Evolutionary conservation across 2,113 vertebrate species (phyloP), one percentile per base, ranked within the genome.

Genomic region (Apeltes quadracus): DNA sequence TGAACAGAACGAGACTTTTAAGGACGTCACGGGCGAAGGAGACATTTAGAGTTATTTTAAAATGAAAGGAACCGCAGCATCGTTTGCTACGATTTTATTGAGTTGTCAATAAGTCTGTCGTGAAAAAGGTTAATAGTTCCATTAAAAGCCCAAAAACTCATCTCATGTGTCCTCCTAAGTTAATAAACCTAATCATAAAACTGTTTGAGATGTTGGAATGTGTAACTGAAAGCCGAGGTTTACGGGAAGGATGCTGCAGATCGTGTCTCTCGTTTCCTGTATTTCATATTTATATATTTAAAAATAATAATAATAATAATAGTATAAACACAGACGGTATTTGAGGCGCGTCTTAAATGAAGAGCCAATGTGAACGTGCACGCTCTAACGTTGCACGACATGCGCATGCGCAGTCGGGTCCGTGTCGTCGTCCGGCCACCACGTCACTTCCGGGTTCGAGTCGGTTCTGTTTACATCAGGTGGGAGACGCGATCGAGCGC

Each of bases 371-470:
- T 34, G 32, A 34, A 34, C 6, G 32, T 34, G 32, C 32, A 5
- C 32, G n/a, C n/a, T n/a, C n/a, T n/a, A n/a, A n/a, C n/a, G n/a
- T n/a, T n/a, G n/a, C n/a, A n/a, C n/a, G n/a, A n/a, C n/a, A n/a
- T 1, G 69, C 79, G 7, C 83, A 85, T 78, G 83, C 79, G 83
- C 72, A 65, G 0, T 61, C 0, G 0, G 14, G 3, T n/a, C 4
- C 4, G 43, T 58, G 5, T 39, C 34, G 29, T 39, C 20, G 5
- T 39, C n/a, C 5, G 1, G 0, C 16, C 5, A 13, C 2, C 46
- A 14, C 57, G 55, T 69, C 76, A 79, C 79, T 85, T 85, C 84
- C 84, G 12, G 79, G 76, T 82, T 62, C 9, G 18, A 27, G 20
- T 55, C 55, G 13, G 25, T 6, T 10, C 72, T 43, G 62, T 72